phyloP scores from a whole-genome alignment of 2,113 vertebrate genomes.

The Actenoides hombroni region DNA sequence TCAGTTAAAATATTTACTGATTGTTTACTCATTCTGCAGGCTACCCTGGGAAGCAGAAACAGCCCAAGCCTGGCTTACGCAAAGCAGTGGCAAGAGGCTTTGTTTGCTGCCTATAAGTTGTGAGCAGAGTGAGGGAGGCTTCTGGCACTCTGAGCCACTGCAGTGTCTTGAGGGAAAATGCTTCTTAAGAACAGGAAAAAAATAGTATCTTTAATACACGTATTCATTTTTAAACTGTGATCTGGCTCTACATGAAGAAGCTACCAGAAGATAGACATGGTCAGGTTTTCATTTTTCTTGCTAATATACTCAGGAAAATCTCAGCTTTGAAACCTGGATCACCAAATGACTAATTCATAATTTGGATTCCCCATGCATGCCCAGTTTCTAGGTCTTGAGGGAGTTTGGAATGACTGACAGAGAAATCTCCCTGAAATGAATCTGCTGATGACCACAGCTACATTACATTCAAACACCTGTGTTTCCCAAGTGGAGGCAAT shows the following conservation, averaged over 20 bases:
- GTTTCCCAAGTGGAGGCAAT: not conserved
- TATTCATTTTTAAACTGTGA: not conserved
- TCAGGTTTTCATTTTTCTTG: not conserved
- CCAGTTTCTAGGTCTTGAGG: not conserved
- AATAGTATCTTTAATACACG: fast-evolving
- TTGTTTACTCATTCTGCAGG: not conserved
- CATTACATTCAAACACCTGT: not conserved
- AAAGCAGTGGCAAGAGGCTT: fast-evolving
- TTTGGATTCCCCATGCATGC: fast-evolving
- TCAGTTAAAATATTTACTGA: not conserved
- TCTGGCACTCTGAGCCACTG: not conserved
- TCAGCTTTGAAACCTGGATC: not conserved
- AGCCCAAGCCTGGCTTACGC: fast-evolving
- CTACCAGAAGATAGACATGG: not conserved
- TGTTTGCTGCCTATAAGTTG: not conserved
- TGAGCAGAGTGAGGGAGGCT: not conserved
- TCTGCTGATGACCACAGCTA: not conserved
- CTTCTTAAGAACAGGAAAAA: not conserved
- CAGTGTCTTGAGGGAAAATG: not conserved
- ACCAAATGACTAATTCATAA: not conserved
- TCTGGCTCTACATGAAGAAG: not conserved
- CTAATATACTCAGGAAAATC: not conserved
- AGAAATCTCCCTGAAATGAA: not conserved
- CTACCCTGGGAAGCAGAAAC: not conserved
- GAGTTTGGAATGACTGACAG: not conserved